Conservation (phyloP, 2,888 invertebrate genomes). For the Lithosia quadra region DNA sequence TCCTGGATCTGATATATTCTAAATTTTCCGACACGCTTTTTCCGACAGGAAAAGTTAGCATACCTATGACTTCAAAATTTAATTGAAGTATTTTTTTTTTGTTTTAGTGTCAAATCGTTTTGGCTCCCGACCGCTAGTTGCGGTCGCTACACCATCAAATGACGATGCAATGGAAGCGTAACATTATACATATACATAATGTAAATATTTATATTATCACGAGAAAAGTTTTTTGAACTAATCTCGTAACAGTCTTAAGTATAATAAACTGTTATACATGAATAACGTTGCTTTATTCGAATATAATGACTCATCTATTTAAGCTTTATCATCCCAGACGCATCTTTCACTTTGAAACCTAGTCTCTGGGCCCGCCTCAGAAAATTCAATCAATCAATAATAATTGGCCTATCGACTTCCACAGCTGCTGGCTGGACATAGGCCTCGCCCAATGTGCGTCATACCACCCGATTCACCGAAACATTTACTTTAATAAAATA, state of each 20-base stretch:
- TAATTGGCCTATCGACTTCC: too few species aligned
- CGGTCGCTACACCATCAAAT: conserved; percentile 54
- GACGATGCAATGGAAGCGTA: conserved; percentile 71
- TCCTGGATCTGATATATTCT: too few species aligned
- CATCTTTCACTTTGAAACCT: too few species aligned
- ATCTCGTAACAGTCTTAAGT: neutral
- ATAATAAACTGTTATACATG: conserved; percentile 10
- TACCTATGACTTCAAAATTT: neutral
- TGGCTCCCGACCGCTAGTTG: conserved; percentile 74
- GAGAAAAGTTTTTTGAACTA: conserved; percentile 3
- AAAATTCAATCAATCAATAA: too few species aligned
- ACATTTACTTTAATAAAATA: too few species aligned
- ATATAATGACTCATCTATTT: neutral
- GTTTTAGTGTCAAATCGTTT: conserved; percentile 83
- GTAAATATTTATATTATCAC: conserved; percentile 11
- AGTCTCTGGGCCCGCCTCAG: too few species aligned
- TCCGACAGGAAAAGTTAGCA: too few species aligned
- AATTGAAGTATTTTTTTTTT: conserved; percentile 17
- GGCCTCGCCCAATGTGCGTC: too few species aligned
- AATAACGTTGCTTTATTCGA: neutral
- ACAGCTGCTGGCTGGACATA: too few species aligned
- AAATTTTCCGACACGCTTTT: too few species aligned
- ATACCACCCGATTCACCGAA: too few species aligned
- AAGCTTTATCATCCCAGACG: too few species aligned
- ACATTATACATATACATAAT: conserved; percentile 19